Base-by-base conservation (phyloP, 2,113 vertebrate genomes). In the Chamaetylas fuelleborni region DNA sequence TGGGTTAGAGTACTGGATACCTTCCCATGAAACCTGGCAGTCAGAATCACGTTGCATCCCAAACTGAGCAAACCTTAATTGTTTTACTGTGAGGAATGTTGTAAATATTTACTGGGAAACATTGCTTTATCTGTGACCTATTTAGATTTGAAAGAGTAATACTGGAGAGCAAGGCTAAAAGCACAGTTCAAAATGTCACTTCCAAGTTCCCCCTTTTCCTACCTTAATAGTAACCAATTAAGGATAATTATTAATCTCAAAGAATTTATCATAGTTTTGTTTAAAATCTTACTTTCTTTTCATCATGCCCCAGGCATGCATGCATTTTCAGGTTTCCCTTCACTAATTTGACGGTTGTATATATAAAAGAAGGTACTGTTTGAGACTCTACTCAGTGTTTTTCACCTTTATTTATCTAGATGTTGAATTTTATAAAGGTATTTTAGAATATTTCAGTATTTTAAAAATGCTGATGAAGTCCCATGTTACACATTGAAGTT, bases 251-350 rank as follows among this genome's bases (percentile, higher is more conserved):
- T 60, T 61, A 25, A 64, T 56, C 19, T 66, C 12, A 70, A 61
- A 93, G 28, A 93, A 56, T 17, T 36, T 26, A 60, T 2, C 0
- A 0, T 1, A 0, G 1, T 45, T 88, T 88, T 29, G 20, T 47
- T 76, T 33, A 43, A 33, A 42, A 71, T 23, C 33, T 85, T 67
- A 2, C 1, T 70, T 84, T 74, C 14, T 50, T 92, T 23, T 73
- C 10, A 43, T 56, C 23, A 45, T 34, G 14, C 0, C 1, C 3
- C 5, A 26, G 50, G 15, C 8, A 70, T 12, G 6, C 14, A 45
- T 61, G 5, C 19, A 57, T 71, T 65, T 77, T 66, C 76, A 86
- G 10, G 19, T 9, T 53, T 83, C 9, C 3, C 2, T 53, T 13
- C 18, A 51, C 70, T 81, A 54, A 42, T 81, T 73, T 78, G 20